Percentiles rank a stretch among this genome's conserved stretches.
Conservation (phyloP, 1,140 invertebrate genomes). For the Heliconius melpomene region DNA sequence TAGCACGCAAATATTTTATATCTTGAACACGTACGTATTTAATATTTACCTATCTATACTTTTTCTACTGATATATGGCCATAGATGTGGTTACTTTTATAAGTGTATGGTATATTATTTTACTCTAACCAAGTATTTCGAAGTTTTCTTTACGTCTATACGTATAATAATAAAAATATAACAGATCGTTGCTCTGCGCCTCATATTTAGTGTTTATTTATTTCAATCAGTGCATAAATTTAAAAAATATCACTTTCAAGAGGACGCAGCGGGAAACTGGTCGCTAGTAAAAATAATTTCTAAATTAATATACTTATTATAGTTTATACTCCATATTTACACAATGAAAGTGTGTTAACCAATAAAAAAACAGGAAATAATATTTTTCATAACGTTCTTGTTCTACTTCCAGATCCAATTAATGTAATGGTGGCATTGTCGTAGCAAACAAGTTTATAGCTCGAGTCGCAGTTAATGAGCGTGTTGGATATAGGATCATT, state of each 20-base stretch:
- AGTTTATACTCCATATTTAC: neutral
- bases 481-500: slow-evolving; percentile 27
- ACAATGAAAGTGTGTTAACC: neutral
- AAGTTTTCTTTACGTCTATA: too few species aligned
- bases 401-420: slow-evolving; percentile 24
- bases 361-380: neutral
- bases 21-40: too few species aligned
- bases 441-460: slow-evolving; percentile 27
- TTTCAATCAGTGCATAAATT: too few species aligned
- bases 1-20: too few species aligned
- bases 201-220: too few species aligned
- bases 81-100: neutral
- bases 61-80: neutral
- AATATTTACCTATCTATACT: neutral
- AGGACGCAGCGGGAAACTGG: too few species aligned
- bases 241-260: too few species aligned
- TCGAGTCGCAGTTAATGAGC: slow-evolving; percentile 24
- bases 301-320: neutral
- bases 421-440: slow-evolving; percentile 24
- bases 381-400: slow-evolving; percentile 6
- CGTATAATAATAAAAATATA: too few species aligned
- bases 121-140: too few species aligned
- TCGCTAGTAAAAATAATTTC: too few species aligned
- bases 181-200: too few species aligned
- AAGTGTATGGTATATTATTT: neutral